Conservation (phyloP, 2,888 invertebrate species). For the Eristalis arbustorum region DNA sequence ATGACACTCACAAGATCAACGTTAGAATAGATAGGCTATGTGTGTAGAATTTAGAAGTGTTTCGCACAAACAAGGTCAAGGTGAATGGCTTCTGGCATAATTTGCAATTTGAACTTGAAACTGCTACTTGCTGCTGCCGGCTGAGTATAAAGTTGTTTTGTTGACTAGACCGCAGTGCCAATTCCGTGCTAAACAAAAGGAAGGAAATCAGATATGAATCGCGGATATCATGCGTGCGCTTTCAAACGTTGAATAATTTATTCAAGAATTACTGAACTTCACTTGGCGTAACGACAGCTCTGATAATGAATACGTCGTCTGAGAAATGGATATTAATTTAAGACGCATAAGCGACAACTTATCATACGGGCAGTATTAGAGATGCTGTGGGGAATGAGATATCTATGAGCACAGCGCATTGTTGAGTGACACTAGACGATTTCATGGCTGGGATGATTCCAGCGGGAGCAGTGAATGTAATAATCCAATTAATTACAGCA, state of each 20-base stretch:
- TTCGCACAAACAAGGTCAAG: conserved; percentile 24
- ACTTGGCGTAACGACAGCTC: neutral
- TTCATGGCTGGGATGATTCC: neutral
- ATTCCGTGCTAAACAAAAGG: neutral
- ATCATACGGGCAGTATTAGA: conserved; percentile 8
- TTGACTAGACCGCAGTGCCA: neutral
- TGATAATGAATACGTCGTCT: conserved; percentile 22
- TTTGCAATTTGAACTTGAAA: conserved; percentile 14
- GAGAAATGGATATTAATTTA: conserved; percentile 4
- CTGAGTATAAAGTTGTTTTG: conserved; percentile 5
- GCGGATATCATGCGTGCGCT: conserved; percentile 19
- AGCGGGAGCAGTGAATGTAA: conserved; percentile 19
- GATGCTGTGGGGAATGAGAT: neutral
- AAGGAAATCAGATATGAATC: conserved; percentile 41
- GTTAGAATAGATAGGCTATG: neutral
- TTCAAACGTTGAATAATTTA: conserved; percentile 1
- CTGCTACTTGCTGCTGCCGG: neutral
- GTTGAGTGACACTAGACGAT: conserved; percentile 4
- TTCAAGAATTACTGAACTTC: neutral
- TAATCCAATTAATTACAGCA: conserved; percentile 52
- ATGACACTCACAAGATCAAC: neutral
- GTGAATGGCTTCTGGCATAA: conserved; percentile 15
- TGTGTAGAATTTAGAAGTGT: neutral
- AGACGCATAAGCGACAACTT: neutral
- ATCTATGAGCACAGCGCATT: neutral